phyloP scores from a whole-genome alignment of 1,140 invertebrate species.

The Agrilus planipennis region DNA sequence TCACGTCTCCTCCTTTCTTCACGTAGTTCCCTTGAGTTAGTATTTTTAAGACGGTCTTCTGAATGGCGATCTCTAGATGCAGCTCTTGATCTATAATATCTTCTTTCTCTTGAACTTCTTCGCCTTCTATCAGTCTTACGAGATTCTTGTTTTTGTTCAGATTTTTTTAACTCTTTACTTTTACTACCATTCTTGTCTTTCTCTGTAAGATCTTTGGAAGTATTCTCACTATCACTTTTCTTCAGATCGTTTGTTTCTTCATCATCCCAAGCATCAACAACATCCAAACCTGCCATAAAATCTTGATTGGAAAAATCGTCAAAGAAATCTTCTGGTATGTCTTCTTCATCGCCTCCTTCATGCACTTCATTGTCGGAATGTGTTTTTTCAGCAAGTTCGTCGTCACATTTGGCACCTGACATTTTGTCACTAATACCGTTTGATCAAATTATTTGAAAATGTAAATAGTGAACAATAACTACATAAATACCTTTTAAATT shows the following conservation, averaged over 20 bases:
- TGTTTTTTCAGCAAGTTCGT: too few species aligned
- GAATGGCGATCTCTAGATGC: not conserved
- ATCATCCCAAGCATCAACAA: constrained; percentile 26
- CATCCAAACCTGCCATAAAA: constrained; percentile 28
- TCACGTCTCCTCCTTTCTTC: constrained; percentile 8
- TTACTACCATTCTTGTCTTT: not conserved
- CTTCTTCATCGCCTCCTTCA: constrained; percentile 19
- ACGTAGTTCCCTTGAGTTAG: not conserved
- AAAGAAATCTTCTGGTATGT: constrained; percentile 27
- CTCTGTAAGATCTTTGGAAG: not conserved
- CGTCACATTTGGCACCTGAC: too few species aligned
- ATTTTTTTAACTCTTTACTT: constrained; percentile 1
- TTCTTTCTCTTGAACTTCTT: not conserved
- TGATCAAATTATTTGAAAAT: too few species aligned
- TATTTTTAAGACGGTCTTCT: not conserved
- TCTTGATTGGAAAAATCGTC: constrained; percentile 29
- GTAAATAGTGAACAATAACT: too few species aligned
- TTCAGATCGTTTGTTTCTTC: constrained; percentile 1
- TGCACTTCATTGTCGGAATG: too few species aligned
- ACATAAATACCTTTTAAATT: too few species aligned
- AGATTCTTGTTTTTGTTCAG: not conserved
- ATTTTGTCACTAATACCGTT: too few species aligned
- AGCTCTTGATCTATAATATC: not conserved
- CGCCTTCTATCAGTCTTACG: not conserved
- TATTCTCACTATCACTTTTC: not conserved